Percentiles rank a stretch among this genome's conserved stretches.
These are phyloP conservation scores for Nemoura dubitans DNA, from an alignment of 2,888 invertebrate species.

Conservation along the genomic window DNA sequence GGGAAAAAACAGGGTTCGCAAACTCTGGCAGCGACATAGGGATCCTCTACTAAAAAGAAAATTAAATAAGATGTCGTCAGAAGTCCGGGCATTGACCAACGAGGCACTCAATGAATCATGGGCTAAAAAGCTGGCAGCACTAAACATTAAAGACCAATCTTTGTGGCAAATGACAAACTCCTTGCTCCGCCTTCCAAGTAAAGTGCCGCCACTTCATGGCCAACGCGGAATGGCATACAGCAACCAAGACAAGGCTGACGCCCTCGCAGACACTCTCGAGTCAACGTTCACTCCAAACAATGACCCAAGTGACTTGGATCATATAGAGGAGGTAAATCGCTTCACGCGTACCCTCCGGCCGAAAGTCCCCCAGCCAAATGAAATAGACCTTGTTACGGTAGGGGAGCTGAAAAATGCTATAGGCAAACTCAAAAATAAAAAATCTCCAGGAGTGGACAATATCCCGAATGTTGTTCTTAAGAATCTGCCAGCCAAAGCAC, in stretches of 20 bases:
- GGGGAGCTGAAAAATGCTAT: neutral
- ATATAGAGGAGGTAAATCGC: neutral
- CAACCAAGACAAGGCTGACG: neutral
- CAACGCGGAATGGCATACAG: neutral
- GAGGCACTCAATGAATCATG: neutral
- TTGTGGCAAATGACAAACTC: neutral
- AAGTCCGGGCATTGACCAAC: neutral
- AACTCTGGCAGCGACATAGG: neutral
- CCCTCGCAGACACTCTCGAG: neutral
- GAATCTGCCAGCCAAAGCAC: neutral
- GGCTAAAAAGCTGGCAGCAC: neutral
- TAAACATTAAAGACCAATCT: neutral
- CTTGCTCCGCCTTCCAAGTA: neutral
- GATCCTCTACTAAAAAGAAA: neutral
- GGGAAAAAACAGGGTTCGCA: neutral
- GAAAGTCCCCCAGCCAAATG: neutral
- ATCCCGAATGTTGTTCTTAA: neutral
- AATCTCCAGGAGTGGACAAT: constrained; percentile 3
- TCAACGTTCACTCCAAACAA: neutral
- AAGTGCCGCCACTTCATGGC: neutral
- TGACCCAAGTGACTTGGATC: neutral
- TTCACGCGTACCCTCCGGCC: neutral
- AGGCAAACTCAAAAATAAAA: neutral
- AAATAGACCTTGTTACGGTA: neutral
- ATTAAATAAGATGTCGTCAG: neutral